Evolutionary conservation across 2,888 invertebrate genomes (phyloP).

Genomic region (Rhingia campestris): DNA sequence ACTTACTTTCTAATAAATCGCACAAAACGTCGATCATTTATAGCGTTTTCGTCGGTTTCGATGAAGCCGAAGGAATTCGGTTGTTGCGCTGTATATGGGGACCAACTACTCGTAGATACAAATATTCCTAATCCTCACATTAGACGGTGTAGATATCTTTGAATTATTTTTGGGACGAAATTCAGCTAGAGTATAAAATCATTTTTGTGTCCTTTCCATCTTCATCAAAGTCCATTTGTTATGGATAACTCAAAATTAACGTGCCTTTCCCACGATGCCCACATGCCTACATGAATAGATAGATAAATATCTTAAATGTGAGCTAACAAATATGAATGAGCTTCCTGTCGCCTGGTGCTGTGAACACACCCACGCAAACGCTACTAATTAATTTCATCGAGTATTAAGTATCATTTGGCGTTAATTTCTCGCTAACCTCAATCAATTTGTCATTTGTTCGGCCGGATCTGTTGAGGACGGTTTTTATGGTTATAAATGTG

Average conservation of each 20-base stretch:
- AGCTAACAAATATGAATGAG: slow-evolving; percentile 21
- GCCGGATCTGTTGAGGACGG: slow-evolving; percentile 46
- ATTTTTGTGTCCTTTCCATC: too few relatives aligned
- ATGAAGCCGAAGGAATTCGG: neutral
- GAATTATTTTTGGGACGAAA: neutral
- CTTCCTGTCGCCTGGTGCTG: slow-evolving; percentile 13
- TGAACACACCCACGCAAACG: slow-evolving; percentile 35
- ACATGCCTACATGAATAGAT: slow-evolving; percentile 29
- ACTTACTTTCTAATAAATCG: slow-evolving; percentile 51
- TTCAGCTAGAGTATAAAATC: too few relatives aligned
- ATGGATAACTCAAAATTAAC: neutral
- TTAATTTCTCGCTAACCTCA: slow-evolving; percentile 56
- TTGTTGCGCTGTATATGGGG: slow-evolving; percentile 7
- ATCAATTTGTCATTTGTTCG: slow-evolving; percentile 63
- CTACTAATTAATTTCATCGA: slow-evolving; percentile 63
- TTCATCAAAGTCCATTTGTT: neutral
- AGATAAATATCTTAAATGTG: slow-evolving; percentile 14
- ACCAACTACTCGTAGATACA: neutral
- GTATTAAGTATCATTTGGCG: slow-evolving; percentile 62
- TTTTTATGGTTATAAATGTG: slow-evolving; percentile 45
- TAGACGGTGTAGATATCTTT: neutral
- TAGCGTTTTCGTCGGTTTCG: slow-evolving; percentile 6
- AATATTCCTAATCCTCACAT: neutral
- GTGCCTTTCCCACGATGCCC: slow-evolving; percentile 39
- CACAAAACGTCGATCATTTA: slow-evolving; percentile 33